Evolutionary conservation across 2,113 vertebrate genomes (phyloP).

Genomic region (Solenodon paradoxus): DNA sequence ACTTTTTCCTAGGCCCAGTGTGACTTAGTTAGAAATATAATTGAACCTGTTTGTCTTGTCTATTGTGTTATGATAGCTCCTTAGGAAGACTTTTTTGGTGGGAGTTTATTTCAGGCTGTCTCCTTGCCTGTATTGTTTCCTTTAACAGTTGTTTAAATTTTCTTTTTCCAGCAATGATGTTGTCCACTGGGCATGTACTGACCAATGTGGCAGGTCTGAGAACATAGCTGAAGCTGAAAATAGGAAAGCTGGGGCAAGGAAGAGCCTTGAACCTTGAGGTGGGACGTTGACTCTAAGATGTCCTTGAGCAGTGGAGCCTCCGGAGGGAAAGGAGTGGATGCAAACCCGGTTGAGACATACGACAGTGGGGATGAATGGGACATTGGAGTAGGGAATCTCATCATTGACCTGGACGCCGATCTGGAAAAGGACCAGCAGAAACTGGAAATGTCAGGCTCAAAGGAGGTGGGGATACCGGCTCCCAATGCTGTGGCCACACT

Average conservation of each 20-base stretch:
- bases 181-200: constrained; percentile 90
- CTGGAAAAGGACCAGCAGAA: constrained; percentile 99
- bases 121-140: constrained; percentile 46
- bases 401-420: constrained; percentile 99
- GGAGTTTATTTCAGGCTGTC: constrained; percentile 67
- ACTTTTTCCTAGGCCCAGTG: not conserved
- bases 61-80: constrained; percentile 28
- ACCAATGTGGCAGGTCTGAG: constrained; percentile 84
- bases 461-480: constrained; percentile 94
- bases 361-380: constrained; percentile 99
- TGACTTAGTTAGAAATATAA: constrained; percentile 55
- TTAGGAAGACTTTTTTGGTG: constrained; percentile 52
- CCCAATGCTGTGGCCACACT: constrained; percentile 96
- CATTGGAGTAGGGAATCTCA: constrained; percentile 99
- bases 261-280: constrained; percentile 87
- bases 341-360: constrained; percentile 99
- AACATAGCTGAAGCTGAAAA: constrained; percentile 88
- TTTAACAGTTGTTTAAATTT: constrained; percentile 80
- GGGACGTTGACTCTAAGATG: constrained; percentile 99
- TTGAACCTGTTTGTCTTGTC: constrained; percentile 56
- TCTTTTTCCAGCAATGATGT: constrained; percentile 89
- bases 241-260: constrained; percentile 82
- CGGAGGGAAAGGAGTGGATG: constrained; percentile 99
- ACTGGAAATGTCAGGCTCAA: constrained; percentile 99
- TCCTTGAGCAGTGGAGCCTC: constrained; percentile 99